Conservation (phyloP, 1,140 invertebrate genomes). For the Mycetomoellerius zeteki region DNA sequence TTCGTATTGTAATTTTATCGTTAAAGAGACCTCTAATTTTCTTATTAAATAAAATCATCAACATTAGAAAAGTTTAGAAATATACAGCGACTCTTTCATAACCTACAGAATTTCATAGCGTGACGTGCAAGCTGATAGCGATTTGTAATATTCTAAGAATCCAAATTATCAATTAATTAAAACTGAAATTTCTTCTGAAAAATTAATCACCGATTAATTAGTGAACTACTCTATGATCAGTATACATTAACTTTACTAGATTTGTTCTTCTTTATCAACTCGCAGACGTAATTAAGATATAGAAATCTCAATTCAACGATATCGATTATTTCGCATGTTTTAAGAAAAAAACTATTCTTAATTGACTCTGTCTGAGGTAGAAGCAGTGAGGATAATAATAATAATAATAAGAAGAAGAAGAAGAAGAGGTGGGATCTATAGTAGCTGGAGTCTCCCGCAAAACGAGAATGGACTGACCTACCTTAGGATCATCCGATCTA, state of each 20-base stretch:
- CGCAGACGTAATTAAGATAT: neutral
- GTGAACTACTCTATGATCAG: neutral
- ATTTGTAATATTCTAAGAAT: neutral
- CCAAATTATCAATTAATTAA: neutral
- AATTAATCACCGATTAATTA: conserved; percentile 21
- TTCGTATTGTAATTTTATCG: neutral
- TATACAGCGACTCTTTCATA: neutral
- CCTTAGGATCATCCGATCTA: conserved; percentile 87
- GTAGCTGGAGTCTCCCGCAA: conserved; percentile 76
- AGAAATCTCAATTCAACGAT: neutral
- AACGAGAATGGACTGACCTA: conserved; percentile 86
- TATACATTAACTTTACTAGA: neutral
- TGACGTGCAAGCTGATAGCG: neutral
- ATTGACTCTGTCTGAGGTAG: conserved; percentile 69
- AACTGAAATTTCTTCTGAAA: neutral
- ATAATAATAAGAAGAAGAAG: conserved; percentile 37
- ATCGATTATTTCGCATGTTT: neutral
- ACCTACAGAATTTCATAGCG: neutral
- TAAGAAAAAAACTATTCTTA: conserved; percentile 67
- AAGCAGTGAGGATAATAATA: conserved; percentile 21
- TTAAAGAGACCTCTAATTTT: neutral
- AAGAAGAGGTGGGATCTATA: conserved; percentile 70
- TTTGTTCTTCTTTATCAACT: neutral
- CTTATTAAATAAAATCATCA: neutral
- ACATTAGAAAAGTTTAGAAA: neutral